Evolutionary conservation across 2,797 vertebrate genomes (phyloP), one percentile per base, ranked within the genome.

Genomic region (Chromobotia macracanthus): DNA sequence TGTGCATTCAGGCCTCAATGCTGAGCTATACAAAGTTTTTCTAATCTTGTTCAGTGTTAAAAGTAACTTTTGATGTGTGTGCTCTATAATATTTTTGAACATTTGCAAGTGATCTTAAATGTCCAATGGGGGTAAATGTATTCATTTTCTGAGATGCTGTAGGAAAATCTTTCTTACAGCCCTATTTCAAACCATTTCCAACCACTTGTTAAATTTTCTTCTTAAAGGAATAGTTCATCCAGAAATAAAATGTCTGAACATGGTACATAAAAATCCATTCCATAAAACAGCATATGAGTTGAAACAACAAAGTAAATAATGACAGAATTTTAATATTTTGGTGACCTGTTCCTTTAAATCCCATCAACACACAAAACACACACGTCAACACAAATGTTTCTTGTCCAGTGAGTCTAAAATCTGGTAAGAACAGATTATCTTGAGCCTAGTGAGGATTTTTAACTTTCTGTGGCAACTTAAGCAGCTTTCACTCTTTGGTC

Each of bases 401-500:
- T 58, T 66, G 25, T 53, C n/a, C 38, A 48, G 25, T 50, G 23
- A 41, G 18, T 70, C 51, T 60, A 48, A 71, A 46, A 46, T 74
- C 19, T 25, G 41, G 56, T 79, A 50, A 79, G 56, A 77, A 51
- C 60, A 72, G 68, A 67, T 82, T 77, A 84, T 80, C 64, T 61
- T 56, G 10, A 25, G 46, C 19, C 55, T 44, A 66, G 72, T 66
- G 31, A 66, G 72, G 80, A 72, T 82, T 76, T 72, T 46, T 21
- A 65, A 67, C 25, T n/a, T 44, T 72, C 68, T 64, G 18, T 75
- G 77, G 31, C 55, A 63, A 50, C 35, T 19, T 84, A 82, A 84
- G 67, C 80, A 72, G 83, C 72, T 84, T 84, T 75, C 55, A 46
- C 46, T 61, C 19, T 48, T 51, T 35, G 46, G 76, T 67, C 68